Evolutionary conservation across 1,140 invertebrate species (phyloP), one percentile per base, ranked within the genome.

Genomic region (Campoletis sonorensis): DNA sequence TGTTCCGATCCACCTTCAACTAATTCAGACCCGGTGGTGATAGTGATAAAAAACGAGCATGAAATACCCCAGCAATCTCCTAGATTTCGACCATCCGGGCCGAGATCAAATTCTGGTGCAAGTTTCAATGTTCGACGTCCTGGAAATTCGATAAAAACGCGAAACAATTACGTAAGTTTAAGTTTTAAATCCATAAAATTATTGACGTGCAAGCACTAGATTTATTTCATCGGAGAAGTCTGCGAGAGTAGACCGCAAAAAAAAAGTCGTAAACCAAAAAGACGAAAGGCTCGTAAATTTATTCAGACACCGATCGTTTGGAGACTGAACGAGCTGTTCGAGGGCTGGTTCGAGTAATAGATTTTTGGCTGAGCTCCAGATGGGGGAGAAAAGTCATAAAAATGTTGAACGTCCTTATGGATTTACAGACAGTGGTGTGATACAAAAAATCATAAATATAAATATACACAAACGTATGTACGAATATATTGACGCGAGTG

Each of bases 341-440:
- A 45, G 40, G 40, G 40, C 40, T 70, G 49, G 73, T 78, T 79
- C 68, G 77, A 82, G 73, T 79, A 79, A 82, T 79, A 82, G 70
- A 82, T 79, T 79, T 81, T 83, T 83, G 40, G 71, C 67, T 51
- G 26, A 45, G 37, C 27, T 54, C 21, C 54, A 58, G 40, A 45
- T 23, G 54, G 54, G 13, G 21, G 5, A 58, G 54, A 58, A 0
- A 58, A 72, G 26, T 81, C 82, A 80, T 83, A 81, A 83, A 83
- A 81, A 13, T 68, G 68, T 40, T 79, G n/a, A 27, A 58, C 18
- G 61, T 82, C 76, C 49, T 83, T 83, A 83, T 81, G 58, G 75
- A 79, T 83, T 83, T 83, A 83, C 81, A 81, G 79, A 45, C n/a
- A 73, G 68, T 18, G 33, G 18, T 30, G 4, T 8, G 11, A 58